phyloP scores from a whole-genome alignment of 2,797 vertebrate genomes.

The Pygocentrus nattereri region DNA sequence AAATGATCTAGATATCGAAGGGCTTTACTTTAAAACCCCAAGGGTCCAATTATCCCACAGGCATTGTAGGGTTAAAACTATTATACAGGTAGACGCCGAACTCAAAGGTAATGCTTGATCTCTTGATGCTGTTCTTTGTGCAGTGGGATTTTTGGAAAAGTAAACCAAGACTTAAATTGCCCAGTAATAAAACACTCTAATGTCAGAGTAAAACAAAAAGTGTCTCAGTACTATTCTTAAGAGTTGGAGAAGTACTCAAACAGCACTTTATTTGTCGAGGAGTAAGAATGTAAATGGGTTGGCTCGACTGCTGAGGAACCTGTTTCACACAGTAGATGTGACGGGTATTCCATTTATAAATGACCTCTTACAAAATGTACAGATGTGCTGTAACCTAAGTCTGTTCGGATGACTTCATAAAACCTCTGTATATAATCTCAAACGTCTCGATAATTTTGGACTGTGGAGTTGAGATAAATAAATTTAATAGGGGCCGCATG shows the following conservation, averaged over 20 bases:
- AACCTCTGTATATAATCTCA: constrained; percentile 72
- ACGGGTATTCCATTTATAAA: constrained; percentile 15
- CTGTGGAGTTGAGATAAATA: constrained; percentile 70
- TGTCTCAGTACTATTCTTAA: background rate
- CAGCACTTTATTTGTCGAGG: background rate
- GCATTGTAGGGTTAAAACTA: background rate
- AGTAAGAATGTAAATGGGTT: background rate
- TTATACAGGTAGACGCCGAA: background rate
- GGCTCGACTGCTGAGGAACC: background rate
- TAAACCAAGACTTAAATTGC: background rate
- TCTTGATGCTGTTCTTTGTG: background rate
- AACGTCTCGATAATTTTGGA: constrained; percentile 80
- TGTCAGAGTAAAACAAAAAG: background rate
- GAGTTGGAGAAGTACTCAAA: background rate
- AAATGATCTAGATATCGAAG: background rate
- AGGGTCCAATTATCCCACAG: background rate
- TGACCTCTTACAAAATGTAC: constrained; percentile 1
- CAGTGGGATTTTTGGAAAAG: background rate
- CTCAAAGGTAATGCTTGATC: background rate
- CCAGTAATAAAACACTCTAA: background rate
- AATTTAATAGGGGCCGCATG: constrained; percentile 79
- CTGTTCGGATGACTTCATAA: constrained; percentile 68
- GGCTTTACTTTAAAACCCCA: background rate
- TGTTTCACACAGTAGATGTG: constrained; percentile 16
- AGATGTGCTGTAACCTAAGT: constrained; percentile 27